Conservation (phyloP, 2,888 invertebrate genomes). For the Maniola hyperantus region DNA sequence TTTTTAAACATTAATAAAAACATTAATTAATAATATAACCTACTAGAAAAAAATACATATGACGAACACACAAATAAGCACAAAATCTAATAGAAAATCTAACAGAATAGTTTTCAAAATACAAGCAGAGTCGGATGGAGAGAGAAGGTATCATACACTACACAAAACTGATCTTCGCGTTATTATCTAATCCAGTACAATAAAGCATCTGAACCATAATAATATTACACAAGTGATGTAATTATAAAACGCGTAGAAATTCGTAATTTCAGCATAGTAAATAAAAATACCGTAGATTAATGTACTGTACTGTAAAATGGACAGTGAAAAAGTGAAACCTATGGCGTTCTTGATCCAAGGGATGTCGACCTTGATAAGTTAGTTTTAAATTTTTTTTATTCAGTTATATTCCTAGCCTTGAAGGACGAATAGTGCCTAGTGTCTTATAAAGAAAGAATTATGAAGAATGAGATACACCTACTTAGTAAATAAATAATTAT, state of each 20-base stretch:
- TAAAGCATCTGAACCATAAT: slow-evolving; percentile 30
- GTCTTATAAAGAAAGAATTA: too few species aligned
- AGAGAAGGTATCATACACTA: background rate
- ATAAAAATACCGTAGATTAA: background rate
- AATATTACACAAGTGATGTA: slow-evolving; percentile 20
- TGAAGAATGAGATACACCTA: too few species aligned
- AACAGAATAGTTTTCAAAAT: background rate
- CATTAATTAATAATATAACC: too few species aligned
- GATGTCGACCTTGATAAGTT: slow-evolving; percentile 55
- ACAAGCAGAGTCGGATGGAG: slow-evolving; percentile 1
- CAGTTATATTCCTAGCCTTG: background rate
- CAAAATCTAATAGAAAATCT: too few species aligned
- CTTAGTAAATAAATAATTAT: too few species aligned
- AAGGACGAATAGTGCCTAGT: too few species aligned
- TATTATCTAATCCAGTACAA: slow-evolving; percentile 38
- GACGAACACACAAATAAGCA: background rate
- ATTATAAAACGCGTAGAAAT: slow-evolving; percentile 10
- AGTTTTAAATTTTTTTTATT: slow-evolving; percentile 43
- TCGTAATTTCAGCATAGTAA: slow-evolving; percentile 1
- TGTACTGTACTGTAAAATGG: slow-evolving; percentile 43
- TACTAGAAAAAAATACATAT: too few species aligned
- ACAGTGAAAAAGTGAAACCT: slow-evolving; percentile 48
- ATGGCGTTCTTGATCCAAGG: slow-evolving; percentile 57
- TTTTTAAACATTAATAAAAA: too few species aligned
- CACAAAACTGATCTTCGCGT: slow-evolving; percentile 16